Evolutionary conservation across 2,888 invertebrate genomes (phyloP).

Genomic region (Monoplex corrugatus): DNA sequence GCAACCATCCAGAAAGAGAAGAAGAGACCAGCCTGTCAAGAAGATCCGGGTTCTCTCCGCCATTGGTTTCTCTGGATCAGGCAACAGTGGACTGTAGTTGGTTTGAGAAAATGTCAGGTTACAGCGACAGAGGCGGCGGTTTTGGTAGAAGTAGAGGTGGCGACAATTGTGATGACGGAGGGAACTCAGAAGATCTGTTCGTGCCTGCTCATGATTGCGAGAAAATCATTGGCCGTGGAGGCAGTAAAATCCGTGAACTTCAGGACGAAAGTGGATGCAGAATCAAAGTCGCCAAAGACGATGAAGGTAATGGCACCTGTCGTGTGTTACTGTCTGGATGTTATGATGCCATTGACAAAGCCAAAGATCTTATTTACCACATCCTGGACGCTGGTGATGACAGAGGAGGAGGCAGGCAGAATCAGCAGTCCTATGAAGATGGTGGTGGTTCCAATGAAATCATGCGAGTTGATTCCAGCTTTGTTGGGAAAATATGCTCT

Average conservation of each 20-base stretch:
- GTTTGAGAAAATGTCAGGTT: background rate
- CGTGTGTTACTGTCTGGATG: background rate
- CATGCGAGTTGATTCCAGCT: slow-evolving; percentile 61
- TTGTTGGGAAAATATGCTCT: slow-evolving; percentile 71
- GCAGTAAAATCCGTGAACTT: too few relatives aligned
- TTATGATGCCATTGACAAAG: background rate
- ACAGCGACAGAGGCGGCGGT: slow-evolving; percentile 12
- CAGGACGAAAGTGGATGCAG: too few relatives aligned
- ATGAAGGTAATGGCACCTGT: background rate
- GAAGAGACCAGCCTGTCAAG: too few relatives aligned
- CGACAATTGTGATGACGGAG: background rate
- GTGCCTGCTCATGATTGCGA: slow-evolving; percentile 42
- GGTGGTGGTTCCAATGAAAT: slow-evolving; percentile 28
- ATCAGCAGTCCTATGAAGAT: too few relatives aligned
- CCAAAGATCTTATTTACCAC: background rate
- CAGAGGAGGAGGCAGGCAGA: background rate
- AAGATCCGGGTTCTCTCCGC: slow-evolving; percentile 28
- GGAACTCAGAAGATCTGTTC: background rate
- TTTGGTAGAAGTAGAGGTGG: slow-evolving; percentile 16
- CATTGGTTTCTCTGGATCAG: slow-evolving; percentile 18
- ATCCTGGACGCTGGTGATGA: background rate
- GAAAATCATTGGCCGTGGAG: slow-evolving; percentile 48
- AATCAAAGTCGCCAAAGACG: too few relatives aligned
- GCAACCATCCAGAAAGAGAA: too few relatives aligned
- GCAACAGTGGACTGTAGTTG: too few relatives aligned